Conservation (phyloP, 2,113 vertebrate genomes). For the Dinomys branickii region DNA sequence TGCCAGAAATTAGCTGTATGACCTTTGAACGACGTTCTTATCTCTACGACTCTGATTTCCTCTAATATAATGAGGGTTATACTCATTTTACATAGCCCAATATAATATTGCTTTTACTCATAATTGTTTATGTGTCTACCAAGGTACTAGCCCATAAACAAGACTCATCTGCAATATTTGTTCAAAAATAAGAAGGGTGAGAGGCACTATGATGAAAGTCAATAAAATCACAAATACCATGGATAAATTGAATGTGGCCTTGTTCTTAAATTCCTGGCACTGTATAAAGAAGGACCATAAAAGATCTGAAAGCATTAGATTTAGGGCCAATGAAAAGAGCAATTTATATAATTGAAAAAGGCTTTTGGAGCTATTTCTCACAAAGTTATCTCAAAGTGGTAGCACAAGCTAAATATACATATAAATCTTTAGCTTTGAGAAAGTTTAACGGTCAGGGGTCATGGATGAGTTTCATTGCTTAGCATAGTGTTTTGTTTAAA, state of each 20-base stretch:
- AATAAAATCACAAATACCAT: conserved; percentile 3
- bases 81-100: neutral
- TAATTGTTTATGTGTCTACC: neutral
- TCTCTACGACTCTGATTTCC: conserved; percentile 4
- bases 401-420: neutral
- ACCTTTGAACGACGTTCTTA: neutral
- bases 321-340: neutral
- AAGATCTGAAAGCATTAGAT: neutral
- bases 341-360: conserved; percentile 36
- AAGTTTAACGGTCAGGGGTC: neutral
- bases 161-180: neutral
- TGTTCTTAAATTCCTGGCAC: neutral
- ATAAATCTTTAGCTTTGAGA: conserved; percentile 11
- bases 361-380: neutral
- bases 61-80: neutral
- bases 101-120: neutral
- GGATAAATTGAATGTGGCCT: neutral
- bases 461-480: neutral
- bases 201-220: neutral
- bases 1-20: neutral
- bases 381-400: conserved; percentile 16
- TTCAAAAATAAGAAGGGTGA: neutral
- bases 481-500: neutral
- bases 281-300: neutral
- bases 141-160: neutral